phyloP scores from a whole-genome alignment of 2,113 vertebrate genomes.

The Heliornis fulica region DNA sequence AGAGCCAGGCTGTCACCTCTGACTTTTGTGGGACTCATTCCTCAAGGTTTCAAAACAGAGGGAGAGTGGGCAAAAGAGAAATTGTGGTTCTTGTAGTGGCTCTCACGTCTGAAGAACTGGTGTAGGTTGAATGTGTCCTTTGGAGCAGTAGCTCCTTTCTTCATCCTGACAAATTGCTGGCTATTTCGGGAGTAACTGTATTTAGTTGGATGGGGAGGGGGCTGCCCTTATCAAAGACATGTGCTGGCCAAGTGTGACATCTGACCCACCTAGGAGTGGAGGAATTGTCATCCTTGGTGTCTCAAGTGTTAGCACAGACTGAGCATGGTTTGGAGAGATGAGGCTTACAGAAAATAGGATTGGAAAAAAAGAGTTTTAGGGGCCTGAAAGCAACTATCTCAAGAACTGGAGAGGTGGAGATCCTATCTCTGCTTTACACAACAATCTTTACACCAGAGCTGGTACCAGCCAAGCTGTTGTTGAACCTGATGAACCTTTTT shows the following conservation, averaged over 20 bases:
- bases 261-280: accelerated
- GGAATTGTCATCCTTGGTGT: background rate
- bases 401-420: background rate
- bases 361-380: background rate
- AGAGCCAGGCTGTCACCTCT: accelerated
- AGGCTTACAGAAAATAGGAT: background rate
- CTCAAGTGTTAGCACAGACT: background rate
- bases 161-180: background rate
- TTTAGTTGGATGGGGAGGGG: background rate
- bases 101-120: background rate
- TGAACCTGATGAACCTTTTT: background rate
- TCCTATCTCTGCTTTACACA: background rate
- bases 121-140: background rate
- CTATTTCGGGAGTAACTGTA: background rate
- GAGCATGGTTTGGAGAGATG: background rate
- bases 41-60: background rate
- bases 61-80: background rate
- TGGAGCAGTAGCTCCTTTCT: background rate
- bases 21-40: background rate
- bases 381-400: background rate
- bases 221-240: background rate
- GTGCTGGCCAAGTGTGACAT: accelerated
- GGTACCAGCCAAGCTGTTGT: background rate
- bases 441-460: background rate
- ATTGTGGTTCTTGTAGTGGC: background rate